Base-by-base conservation (phyloP, 2,113 vertebrate species). In the Salvelinus namaycush region DNA sequence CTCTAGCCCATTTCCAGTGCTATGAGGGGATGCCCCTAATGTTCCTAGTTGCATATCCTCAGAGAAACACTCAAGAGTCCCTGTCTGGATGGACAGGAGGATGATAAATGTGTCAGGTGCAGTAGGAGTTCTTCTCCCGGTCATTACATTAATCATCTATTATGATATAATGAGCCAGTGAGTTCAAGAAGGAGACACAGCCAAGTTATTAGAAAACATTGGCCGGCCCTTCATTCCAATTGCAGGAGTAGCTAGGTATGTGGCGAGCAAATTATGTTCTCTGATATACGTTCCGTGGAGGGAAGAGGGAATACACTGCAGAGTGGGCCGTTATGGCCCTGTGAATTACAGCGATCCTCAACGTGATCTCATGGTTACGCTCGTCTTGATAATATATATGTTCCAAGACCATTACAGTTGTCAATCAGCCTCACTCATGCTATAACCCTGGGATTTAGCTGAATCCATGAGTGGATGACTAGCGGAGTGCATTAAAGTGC, bases 341-440 rank as follows among this genome's bases (percentile, higher is more conserved):
- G 34, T 62, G n/a, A 72, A 44, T 54, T 22, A 29, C 49, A 72
- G 22, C 26, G 14, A 11, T 16, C 24, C 51, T 78, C 70, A 16
- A 57, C 74, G 34, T 67, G 29, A 68, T 75, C 34, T 65, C 66
- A 49, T 44, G 39, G 72, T 20, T 26, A 22, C 34, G 24, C 59
- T 68, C 13, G 51, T 74, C 26, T 60, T 24, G 6, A 65, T 14
- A 60, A 34, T 48, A 22, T n/a, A 68, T 22, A 62, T 24, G 49
- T 75, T 75, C 72, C 1, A 75, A 77, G 79, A 60, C 77, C 70
- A 75, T 79, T 81, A 81, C 75, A 69, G 14, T 34, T 77, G 80
- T 83, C 84, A 76, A 67, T 84, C 79, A 73, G 51, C 54, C 78
- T 74, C 64, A 75, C 27, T 68, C 49, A 34, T 69, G 31, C 66